phyloP scores from a whole-genome alignment of 1,140 invertebrate species.

The Trichomalopsis sarcophagae region DNA sequence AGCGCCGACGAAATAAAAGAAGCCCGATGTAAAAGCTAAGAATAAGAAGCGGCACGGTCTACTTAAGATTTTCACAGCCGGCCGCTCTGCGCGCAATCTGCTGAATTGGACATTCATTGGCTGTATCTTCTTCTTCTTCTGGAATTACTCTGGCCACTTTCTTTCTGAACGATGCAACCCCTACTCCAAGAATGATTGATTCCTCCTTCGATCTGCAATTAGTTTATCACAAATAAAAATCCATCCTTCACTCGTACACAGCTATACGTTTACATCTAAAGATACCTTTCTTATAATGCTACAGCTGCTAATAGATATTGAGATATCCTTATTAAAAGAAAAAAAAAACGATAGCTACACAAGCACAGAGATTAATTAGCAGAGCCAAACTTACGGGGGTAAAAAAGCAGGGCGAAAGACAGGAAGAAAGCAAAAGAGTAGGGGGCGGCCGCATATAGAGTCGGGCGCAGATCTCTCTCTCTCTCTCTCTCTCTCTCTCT shows the following conservation, averaged over 20 bases:
- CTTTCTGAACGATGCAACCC: background rate
- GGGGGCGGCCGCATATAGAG: background rate
- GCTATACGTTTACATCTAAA: no score
- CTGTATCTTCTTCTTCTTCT: background rate
- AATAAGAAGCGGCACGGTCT: constrained; percentile 13
- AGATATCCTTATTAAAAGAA: background rate
- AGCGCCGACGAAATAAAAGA: background rate
- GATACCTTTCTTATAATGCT: no score
- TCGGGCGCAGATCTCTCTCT: background rate
- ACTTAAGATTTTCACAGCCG: constrained; percentile 36
- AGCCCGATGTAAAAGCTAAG: background rate
- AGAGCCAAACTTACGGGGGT: background rate
- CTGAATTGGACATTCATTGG: constrained; percentile 18
- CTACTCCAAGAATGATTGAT: background rate
- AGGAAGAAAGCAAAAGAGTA: background rate
- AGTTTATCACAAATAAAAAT: no score
- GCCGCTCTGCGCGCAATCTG: constrained; percentile 23
- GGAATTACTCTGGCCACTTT: background rate
- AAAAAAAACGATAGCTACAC: background rate
- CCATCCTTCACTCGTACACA: no score
- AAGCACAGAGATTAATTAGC: no score
- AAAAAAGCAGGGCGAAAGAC: background rate
- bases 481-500: no score
- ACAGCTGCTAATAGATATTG: no score
- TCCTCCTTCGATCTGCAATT: background rate